Base-by-base conservation (phyloP, 2,888 invertebrate genomes). In the Nomada lathburiana region DNA sequence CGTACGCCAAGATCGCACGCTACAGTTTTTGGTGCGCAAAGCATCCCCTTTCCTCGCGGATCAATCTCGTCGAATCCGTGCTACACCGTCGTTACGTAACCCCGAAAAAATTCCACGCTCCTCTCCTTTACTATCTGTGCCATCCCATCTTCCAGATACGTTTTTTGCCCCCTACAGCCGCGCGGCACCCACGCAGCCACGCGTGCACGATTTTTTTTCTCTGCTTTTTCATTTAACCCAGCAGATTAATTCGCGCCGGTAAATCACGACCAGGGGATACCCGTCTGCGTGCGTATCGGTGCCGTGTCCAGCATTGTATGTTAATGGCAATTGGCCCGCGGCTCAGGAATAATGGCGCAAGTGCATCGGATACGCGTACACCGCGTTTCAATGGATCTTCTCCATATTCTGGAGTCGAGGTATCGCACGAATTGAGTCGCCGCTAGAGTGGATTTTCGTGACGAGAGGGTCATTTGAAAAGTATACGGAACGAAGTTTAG, bases 231-330 rank as follows among this genome's bases (percentile, higher is more conserved):
- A 72, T 79, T 79, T 65, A 80, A 74, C 65, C 29, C 82, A 73
- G 65, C 64, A 76, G 80, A 86, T 82, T 72, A 86, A 88, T 82
- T 87, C 79, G 84, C 79, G 70, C 70, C 80, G 80, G 80, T 88
- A 87, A 89, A 89, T 90, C 88, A 88, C 83, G 64, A 42, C 42
- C 64, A 23, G 74, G 53, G 70, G 16, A 69, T 79, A 77, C 76
- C 76, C 73, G 67, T 65, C 68, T 64, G 62, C 75, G 75, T 64
- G 83, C 69, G 59, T 52, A 79, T 76, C 76, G 44, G 47, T 26
- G 36, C 57, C 69, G 59, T 60, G 52, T 18, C 36, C 63, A 16
- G 87, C 82, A 91, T 91, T 91, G 91, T 91, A 90, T 91, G 90
- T 70, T 91, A 91, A 91, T 90, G 68, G 69, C 78, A 81, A 88